phyloP scores from a whole-genome alignment of 2,797 vertebrate species.

The Clarias platycephalus region DNA sequence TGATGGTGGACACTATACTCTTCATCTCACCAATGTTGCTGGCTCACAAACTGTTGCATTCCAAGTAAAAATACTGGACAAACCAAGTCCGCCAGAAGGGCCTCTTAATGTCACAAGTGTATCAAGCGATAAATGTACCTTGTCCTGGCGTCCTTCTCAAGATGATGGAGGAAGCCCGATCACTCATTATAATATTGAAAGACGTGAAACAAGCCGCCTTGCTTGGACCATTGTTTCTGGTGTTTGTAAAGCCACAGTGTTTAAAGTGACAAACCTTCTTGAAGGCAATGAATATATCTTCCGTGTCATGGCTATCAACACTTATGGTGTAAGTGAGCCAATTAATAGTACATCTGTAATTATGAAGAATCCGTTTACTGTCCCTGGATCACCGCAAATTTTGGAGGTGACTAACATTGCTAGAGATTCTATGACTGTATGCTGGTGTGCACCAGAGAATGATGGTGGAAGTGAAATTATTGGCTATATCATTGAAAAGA shows the following conservation, averaged over 20 bases:
- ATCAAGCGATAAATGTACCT: conserved; percentile 87
- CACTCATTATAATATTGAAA: conserved; percentile 91
- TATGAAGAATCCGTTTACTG: conserved; percentile 92
- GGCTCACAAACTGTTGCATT: conserved; percentile 89
- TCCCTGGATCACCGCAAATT: conserved; percentile 87
- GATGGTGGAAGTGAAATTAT: conserved; percentile 92
- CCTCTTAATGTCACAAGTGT: conserved; percentile 87
- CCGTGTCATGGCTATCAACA: conserved; percentile 94
- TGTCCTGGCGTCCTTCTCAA: conserved; percentile 87
- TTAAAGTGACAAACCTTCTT: conserved; percentile 93
- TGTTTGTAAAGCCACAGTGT: conserved; percentile 81
- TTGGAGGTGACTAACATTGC: conserved; percentile 90
- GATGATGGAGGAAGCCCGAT: conserved; percentile 94
- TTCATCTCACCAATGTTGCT: conserved; percentile 88
- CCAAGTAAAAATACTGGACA: conserved; percentile 90
- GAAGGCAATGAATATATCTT: conserved; percentile 97
- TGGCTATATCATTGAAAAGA: conserved; percentile 93
- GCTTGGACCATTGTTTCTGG: conserved; percentile 92
- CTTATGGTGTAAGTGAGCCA: conserved; percentile 86
- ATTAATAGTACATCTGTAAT: conserved; percentile 79
- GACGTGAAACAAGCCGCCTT: conserved; percentile 94
- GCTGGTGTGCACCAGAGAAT: conserved; percentile 87
- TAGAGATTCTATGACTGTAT: conserved; percentile 93
- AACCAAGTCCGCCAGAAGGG: conserved; percentile 87
- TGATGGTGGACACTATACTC: conserved; percentile 88